These are phyloP conservation scores for Harpalus rufipes DNA, from an alignment of 2,888 invertebrate genomes.

Conservation along the genomic window DNA sequence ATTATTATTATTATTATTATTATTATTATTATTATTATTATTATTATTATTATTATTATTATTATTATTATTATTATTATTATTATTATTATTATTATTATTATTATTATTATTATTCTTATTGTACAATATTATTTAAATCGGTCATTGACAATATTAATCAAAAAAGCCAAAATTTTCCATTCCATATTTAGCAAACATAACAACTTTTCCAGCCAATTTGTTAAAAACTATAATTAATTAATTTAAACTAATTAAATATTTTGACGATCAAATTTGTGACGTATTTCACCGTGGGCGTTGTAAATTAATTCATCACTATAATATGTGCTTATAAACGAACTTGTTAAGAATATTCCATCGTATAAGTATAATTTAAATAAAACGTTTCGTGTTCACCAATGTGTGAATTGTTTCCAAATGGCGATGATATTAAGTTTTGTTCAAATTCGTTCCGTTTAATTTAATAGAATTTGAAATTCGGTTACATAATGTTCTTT, in stretches of 20 bases:
- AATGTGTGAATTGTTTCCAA: slow-evolving; percentile 18
- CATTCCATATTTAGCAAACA: slow-evolving; percentile 15
- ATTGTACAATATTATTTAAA: slow-evolving; percentile 13
- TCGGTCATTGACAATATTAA: background rate
- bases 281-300: slow-evolving; percentile 15
- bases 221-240: slow-evolving; percentile 28
- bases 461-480: slow-evolving; percentile 31
- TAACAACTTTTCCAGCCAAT: slow-evolving; percentile 10
- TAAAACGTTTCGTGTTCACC: background rate
- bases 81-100: no score
- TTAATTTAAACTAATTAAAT: slow-evolving; percentile 28
- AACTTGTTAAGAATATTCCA: background rate
- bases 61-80: no score
- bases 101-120: no score
- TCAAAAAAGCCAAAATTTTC: background rate
- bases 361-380: background rate
- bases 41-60: no score
- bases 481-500: slow-evolving; percentile 27
- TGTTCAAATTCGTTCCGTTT: background rate
- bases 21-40: no score
- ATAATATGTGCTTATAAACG: background rate
- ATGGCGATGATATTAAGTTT: slow-evolving; percentile 3
- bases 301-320: slow-evolving; percentile 19
- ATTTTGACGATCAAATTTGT: slow-evolving; percentile 19
- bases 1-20: no score